A percentile compares a stretch with the other conserved stretches of the same genome.
Evolutionary conservation across 2,888 invertebrate genomes (phyloP).

Genomic region (Latheticus oryzae): DNA sequence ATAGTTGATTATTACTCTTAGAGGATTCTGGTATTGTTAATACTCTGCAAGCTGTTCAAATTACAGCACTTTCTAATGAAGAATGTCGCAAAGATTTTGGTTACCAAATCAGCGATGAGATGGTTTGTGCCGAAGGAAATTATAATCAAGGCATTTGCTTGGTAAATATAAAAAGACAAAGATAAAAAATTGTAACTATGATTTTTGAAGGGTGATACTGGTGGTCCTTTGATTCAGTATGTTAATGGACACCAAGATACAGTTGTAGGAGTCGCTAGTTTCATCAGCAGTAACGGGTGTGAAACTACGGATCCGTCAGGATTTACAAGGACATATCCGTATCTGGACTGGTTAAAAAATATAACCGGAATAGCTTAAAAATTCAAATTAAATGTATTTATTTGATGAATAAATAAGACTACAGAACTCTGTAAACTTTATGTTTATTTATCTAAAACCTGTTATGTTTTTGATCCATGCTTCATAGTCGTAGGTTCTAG

Average conservation of each 20-base stretch:
- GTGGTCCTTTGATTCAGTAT: conserved; percentile 21
- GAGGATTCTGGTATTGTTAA: conserved; percentile 6
- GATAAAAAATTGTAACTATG: background rate
- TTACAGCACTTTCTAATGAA: conserved; percentile 8
- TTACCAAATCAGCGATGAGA: conserved; percentile 9
- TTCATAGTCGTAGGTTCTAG: conserved; percentile 13
- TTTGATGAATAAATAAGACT: too few relatives aligned
- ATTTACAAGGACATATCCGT: conserved; percentile 9
- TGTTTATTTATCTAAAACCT: conserved; percentile 6
- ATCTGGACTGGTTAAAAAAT: conserved; percentile 21
- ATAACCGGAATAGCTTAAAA: conserved; percentile 13
- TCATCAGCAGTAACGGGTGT: conserved; percentile 24
- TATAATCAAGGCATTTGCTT: conserved; percentile 23
- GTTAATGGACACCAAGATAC: conserved; percentile 11
- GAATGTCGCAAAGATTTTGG: conserved; percentile 14
- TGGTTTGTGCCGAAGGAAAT: conserved; percentile 28
- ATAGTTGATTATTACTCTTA: conserved; percentile 1
- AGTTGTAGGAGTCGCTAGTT: conserved; percentile 18
- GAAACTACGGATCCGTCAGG: conserved; percentile 29
- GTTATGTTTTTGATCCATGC: conserved; percentile 17
- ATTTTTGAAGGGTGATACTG: conserved; percentile 24
- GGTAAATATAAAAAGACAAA: background rate
- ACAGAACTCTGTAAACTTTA: too few relatives aligned
- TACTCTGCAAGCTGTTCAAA: conserved; percentile 1
- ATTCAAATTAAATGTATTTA: too few relatives aligned